Evolutionary conservation across 2,113 vertebrate species (phyloP).

Genomic region (Pelodiscus sinensis): DNA sequence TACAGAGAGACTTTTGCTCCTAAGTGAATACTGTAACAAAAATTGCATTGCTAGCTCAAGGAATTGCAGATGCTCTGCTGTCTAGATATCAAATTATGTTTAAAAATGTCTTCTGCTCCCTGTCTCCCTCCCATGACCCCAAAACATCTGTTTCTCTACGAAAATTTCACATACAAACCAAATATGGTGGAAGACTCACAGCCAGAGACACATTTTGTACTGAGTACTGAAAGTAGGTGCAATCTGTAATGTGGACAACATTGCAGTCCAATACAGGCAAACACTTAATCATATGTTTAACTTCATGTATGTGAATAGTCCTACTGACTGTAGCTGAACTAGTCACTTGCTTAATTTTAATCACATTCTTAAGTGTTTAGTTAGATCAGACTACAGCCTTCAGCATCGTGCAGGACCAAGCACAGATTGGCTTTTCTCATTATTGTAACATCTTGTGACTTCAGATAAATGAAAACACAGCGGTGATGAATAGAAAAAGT

Average conservation of each 20-base stretch:
- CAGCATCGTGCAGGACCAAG: neutral
- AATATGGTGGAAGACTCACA: neutral
- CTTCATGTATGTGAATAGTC: neutral
- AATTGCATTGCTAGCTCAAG: neutral
- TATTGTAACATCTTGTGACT: neutral
- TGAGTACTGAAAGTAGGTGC: neutral
- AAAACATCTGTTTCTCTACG: neutral
- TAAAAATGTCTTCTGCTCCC: neutral
- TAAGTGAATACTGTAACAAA: neutral
- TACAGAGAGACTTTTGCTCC: neutral
- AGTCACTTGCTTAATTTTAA: neutral
- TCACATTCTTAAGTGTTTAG: neutral
- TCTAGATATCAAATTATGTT: neutral
- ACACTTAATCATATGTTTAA: neutral
- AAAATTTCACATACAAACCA: neutral
- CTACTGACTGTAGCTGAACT: neutral
- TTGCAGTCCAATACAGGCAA: neutral
- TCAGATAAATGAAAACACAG: neutral
- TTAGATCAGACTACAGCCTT: neutral
- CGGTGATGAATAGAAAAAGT: too few species aligned
- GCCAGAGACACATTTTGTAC: neutral
- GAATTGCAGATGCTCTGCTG: neutral
- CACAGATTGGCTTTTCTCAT: neutral
- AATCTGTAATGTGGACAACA: neutral
- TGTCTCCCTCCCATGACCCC: neutral